phyloP scores from a whole-genome alignment of 2,797 vertebrate species.

The Dallia pectoralis region DNA sequence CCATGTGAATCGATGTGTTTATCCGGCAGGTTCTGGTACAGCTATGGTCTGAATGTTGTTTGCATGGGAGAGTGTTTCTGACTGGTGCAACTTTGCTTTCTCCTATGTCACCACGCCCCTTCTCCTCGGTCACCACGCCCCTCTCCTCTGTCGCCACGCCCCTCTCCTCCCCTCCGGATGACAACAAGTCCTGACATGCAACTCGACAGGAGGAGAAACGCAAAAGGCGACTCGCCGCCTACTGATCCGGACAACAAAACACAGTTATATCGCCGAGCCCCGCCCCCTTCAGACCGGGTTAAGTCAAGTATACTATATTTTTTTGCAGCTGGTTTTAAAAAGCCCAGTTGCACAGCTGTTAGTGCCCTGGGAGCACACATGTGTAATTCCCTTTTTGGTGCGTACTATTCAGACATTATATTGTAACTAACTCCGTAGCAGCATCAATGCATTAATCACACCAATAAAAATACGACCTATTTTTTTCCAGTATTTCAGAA shows the following conservation, averaged over 20 bases:
- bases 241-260: conserved; percentile 13
- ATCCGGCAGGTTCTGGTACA: background rate
- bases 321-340: conserved; percentile 41
- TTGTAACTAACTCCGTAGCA: background rate
- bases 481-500: background rate
- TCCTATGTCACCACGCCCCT: conserved; percentile 42
- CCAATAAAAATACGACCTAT: background rate
- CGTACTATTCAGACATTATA: background rate
- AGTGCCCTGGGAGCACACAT: background rate
- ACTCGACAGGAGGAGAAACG: conserved; percentile 15
- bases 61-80: background rate
- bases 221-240: conserved; percentile 13
- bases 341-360: background rate
- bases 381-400: background rate
- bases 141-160: conserved; percentile 46
- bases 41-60: background rate
- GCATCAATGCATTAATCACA: background rate
- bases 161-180: conserved; percentile 30
- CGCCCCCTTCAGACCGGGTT: conserved; percentile 8
- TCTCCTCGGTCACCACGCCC: no score
- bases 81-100: conserved; percentile 29
- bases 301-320: conserved; percentile 36
- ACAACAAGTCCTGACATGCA: conserved; percentile 74
- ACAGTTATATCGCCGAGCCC: background rate
- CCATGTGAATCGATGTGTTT: conserved; percentile 26